phyloP scores from a whole-genome alignment of 2,888 invertebrate species.

The Drosophila greeni region DNA sequence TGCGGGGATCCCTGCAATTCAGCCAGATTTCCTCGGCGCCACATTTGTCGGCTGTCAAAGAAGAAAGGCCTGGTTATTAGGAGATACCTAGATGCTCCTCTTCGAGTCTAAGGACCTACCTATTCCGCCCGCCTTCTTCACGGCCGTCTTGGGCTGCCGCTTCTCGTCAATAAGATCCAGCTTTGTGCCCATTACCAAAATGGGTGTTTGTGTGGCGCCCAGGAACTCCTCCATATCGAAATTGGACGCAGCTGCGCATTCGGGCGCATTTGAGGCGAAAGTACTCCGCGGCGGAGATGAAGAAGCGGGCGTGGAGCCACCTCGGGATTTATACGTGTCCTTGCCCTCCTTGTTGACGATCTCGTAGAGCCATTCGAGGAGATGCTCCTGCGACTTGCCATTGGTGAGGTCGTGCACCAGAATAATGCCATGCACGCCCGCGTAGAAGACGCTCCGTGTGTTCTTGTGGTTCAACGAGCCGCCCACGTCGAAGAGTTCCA shows the following conservation, averaged over 20 bases:
- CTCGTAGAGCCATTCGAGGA: constrained; percentile 95
- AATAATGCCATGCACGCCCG: constrained; percentile 96
- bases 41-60: constrained; percentile 88
- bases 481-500: constrained; percentile 98
- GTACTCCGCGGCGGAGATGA: constrained; percentile 31
- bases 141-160: constrained; percentile 80
- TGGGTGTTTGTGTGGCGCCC: constrained; percentile 93
- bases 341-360: constrained; percentile 87
- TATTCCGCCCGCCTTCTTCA: constrained; percentile 77
- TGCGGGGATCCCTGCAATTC: constrained; percentile 86
- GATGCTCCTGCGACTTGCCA: constrained; percentile 95
- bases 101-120: constrained; percentile 54
- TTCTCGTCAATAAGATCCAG: constrained; percentile 90
- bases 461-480: constrained; percentile 96
- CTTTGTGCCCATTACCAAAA: constrained; percentile 96
- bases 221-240: constrained; percentile 92
- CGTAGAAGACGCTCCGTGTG: constrained; percentile 95
- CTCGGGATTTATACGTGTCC: constrained; percentile 70
- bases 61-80: background rate
- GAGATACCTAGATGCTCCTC: background rate
- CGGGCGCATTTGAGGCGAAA: constrained; percentile 24
- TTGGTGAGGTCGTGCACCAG: constrained; percentile 98
- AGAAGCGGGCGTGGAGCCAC: constrained; percentile 34
- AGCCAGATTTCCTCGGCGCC: constrained; percentile 96
- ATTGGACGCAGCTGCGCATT: constrained; percentile 18